phyloP scores from a whole-genome alignment of 2,888 invertebrate species.

The Panopea generosa region DNA sequence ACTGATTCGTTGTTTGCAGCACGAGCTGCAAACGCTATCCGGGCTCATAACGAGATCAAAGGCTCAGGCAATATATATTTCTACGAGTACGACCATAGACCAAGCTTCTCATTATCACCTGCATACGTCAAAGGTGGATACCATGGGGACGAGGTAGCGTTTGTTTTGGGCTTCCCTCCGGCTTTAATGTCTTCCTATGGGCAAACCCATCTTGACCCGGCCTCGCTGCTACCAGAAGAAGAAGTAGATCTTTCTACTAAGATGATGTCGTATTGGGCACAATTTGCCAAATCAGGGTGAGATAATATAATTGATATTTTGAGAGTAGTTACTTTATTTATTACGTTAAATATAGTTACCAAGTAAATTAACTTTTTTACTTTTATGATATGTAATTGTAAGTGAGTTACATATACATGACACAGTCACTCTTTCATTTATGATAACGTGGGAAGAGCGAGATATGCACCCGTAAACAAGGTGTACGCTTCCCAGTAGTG shows the following conservation, averaged over 20 bases:
- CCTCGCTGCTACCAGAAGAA: background rate
- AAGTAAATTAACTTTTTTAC: too few species aligned
- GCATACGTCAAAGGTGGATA: constrained; percentile 19
- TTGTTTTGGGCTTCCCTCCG: constrained; percentile 16
- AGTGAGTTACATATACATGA: too few species aligned
- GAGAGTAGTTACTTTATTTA: too few species aligned
- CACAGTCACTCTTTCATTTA: too few species aligned
- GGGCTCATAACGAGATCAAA: background rate
- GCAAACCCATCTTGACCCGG: background rate
- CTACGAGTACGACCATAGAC: constrained; percentile 27
- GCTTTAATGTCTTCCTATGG: background rate
- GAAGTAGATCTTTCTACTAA: background rate
- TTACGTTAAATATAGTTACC: too few species aligned
- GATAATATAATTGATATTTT: too few species aligned
- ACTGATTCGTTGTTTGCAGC: constrained; percentile 8
- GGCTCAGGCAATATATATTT: constrained; percentile 4
- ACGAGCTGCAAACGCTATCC: background rate
- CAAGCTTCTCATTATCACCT: constrained; percentile 8
- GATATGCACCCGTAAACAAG: too few species aligned
- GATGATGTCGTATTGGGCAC: constrained; percentile 24
- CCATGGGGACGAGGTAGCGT: constrained; percentile 25
- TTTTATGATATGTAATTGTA: too few species aligned
- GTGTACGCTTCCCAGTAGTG: too few species aligned
- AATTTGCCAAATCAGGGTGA: constrained; percentile 32
- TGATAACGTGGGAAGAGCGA: too few species aligned